Evolutionary conservation across 1,140 invertebrate genomes (phyloP), one percentile per base, ranked within the genome.

Genomic region (Watersipora subatra): DNA sequence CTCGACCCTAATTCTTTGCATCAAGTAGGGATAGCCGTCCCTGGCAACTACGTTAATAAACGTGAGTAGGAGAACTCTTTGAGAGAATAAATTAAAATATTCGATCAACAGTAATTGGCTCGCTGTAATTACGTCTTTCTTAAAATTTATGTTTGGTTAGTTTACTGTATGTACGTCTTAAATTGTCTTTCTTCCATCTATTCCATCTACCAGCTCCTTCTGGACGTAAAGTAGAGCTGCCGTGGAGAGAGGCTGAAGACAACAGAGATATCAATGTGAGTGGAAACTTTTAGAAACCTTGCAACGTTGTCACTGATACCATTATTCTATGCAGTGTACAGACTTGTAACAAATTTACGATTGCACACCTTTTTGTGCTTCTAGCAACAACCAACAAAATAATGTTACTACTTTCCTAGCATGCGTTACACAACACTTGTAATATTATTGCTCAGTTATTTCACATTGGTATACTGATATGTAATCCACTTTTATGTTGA

Each of bases 1-100:
- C 29, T 72, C 25, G 74, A 78, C 65, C 76, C 75, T n/a, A 65
- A 76, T 15, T 76, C 75, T 7, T 76, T 77, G 65, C 76, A 78
- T 66, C 69, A 73, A 46, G 67, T 78, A 65, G 75, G 72, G 7
- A 64, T 78, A 24, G 75, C 76, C 34, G 68, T 78, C 15, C 76
- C 76, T 12, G 76, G 73, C 56, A 72, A 72, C 24, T 78, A 76
- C 62, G 68, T 78, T n/a, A 58, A 67, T 22, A 71, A 72, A 70
- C 67, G 76, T 77, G 64, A 68, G 74, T 67, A 2, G n/a, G n/a
- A 15, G 7, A 58, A 28, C 22, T 17, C 57, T 17, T 17, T 15
- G 12, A 12, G 12, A 24, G 12, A 24, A 59, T 12, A 15, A 15
- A 15, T 55, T 55, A 12, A 15, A 55, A 15, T 55, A n/a, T 55